Base-by-base conservation (phyloP, 1,140 invertebrate genomes). In the Lethocerus indicus region DNA sequence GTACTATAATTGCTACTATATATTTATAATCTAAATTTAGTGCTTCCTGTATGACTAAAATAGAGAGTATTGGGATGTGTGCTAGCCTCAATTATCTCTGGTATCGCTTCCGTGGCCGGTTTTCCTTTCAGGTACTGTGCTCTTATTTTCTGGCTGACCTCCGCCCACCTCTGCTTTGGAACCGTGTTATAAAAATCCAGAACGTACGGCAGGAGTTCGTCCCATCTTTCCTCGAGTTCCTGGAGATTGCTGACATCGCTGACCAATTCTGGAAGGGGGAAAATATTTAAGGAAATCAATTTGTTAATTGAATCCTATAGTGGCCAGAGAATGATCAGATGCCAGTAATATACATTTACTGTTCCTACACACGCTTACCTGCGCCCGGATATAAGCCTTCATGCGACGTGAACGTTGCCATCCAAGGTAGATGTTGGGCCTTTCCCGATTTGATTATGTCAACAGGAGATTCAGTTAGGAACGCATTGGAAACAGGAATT, bases 401-500 rank as follows among this genome's bases (percentile, higher is more conserved):
- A 0, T 59, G 53, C 26, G 53, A 54, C 1, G 61, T 60, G 35
- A 61, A 56, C n/a, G 64, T 64, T 4, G 56, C 49, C 18, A 68
- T 57, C 61, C 63, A 64, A 12, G 67, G 67, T 7, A 66, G 40
- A 49, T 68, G 58, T 7, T 57, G 37, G 9, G 63, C 54, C 44
- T 51, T 50, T 1, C 74, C 72, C 12, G 63, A 58, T 16, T 56
- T 54, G 0, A 77, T 64, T 0, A 75, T 68, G 40, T 72, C 64
- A 53, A 67, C 67, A 0, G 78, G 76, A 40, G 71, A 63, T 49
- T 70, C 58, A 3, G 65, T 64, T 0, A 81, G 62, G 62, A 81
- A 81, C 2, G 73, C 66, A 13, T 67, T 55, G 1, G 69, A 57
- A 1, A 61, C 59, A 2, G 56, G 42, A 25, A 66, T 64, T 56